Percentiles rank a stretch among this genome's conserved stretches.
Conservation (phyloP, 2,113 vertebrate genomes). For the Sebastes schlegelii region DNA sequence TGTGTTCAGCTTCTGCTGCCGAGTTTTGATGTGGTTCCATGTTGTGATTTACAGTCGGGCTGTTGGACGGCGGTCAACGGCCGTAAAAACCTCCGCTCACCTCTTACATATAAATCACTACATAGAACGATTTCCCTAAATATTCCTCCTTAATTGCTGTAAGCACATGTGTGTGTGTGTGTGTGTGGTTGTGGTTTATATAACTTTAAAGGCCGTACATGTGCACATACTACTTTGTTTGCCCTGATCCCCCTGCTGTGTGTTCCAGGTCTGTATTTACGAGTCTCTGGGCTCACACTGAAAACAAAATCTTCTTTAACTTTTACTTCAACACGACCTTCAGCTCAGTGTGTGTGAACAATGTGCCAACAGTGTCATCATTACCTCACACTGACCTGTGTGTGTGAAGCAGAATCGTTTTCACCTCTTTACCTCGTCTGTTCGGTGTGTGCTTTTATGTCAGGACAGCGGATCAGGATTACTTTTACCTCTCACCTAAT, state of each 20-base stretch:
- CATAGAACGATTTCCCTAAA: neutral
- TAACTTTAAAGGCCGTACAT: neutral
- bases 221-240: neutral
- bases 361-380: constrained; percentile 48
- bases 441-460: constrained; percentile 33
- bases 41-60: neutral
- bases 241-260: constrained; percentile 47
- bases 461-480: constrained; percentile 48
- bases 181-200: neutral
- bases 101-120: neutral
- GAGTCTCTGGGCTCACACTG: constrained; percentile 63
- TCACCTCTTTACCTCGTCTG: constrained; percentile 66
- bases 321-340: constrained; percentile 66
- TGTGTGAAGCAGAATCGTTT: constrained; percentile 42
- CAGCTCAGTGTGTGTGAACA: constrained; percentile 1
- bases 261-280: constrained; percentile 69
- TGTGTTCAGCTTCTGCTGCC: neutral
- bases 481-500: constrained; percentile 68
- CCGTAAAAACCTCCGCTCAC: neutral
- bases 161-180: neutral
- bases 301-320: constrained; percentile 75
- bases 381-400: constrained; percentile 64
- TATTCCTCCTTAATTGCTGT: neutral
- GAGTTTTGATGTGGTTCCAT: constrained; percentile 5
- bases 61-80: neutral